A percentile compares a stretch with the other conserved stretches of the same genome.
These are phyloP conservation scores for Drosophila ohnishii DNA, from an alignment of 1,140 invertebrate genomes.

Conservation along the genomic window DNA sequence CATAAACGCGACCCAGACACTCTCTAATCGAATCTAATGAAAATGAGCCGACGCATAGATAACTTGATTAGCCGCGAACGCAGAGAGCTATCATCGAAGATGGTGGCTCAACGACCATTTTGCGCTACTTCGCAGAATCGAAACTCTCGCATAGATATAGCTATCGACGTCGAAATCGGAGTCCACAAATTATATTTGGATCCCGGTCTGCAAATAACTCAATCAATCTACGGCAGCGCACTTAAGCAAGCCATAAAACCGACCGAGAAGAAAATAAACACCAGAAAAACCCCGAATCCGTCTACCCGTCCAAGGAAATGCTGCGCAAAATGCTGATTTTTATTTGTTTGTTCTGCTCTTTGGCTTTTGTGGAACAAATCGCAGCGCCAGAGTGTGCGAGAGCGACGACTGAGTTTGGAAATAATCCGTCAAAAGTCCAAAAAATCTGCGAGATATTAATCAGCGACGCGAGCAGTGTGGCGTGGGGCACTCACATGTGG, in stretches of 20 bases:
- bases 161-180: conserved; percentile 2
- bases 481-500: conserved; percentile 63
- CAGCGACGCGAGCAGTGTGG: conserved; percentile 28
- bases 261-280: conserved; percentile 58
- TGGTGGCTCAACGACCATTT: neutral
- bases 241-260: conserved; percentile 72
- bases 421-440: conserved; percentile 76
- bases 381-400: conserved; percentile 28
- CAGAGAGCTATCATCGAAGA: conserved; percentile 5
- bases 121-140: conserved; percentile 4
- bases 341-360: conserved; percentile 49
- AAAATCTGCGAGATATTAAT: conserved; percentile 77
- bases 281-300: conserved; percentile 36
- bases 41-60: conserved; percentile 65
- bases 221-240: conserved; percentile 53
- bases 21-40: conserved; percentile 66
- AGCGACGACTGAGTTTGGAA: conserved; percentile 47
- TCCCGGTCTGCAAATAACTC: conserved; percentile 37
- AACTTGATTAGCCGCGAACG: conserved; percentile 55
- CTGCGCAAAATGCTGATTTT: conserved; percentile 69
- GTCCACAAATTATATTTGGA: conserved; percentile 30
- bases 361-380: conserved; percentile 54
- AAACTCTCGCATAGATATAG: neutral
- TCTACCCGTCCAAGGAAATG: conserved; percentile 52
- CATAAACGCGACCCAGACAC: conserved; percentile 61